These are phyloP conservation scores for Silvanus unidentatus DNA, from an alignment of 2,888 invertebrate species.

Conservation along the genomic window DNA sequence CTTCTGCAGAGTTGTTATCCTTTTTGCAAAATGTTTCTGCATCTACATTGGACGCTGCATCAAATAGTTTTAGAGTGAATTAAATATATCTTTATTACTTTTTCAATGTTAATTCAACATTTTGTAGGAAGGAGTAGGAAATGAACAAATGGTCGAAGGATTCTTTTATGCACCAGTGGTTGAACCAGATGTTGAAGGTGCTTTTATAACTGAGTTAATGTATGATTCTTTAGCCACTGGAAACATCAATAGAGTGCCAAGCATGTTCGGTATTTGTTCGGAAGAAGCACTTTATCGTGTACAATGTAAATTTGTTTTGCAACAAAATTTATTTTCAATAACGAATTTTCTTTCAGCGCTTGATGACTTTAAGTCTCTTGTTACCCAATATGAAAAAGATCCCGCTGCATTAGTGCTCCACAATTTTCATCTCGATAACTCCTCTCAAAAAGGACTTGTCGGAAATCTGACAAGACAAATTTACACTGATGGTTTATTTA, in stretches of 20 bases:
- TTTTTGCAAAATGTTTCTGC: slow-evolving; percentile 17
- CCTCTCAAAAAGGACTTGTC: slow-evolving; percentile 2
- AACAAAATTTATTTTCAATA: too few species aligned
- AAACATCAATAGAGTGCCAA: slow-evolving; percentile 15
- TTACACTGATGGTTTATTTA: slow-evolving; percentile 17
- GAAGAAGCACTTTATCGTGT: slow-evolving; percentile 16
- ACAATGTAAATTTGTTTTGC: slow-evolving; percentile 13
- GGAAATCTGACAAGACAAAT: slow-evolving; percentile 18
- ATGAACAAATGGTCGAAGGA: slow-evolving; percentile 10
- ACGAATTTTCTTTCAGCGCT: not conserved
- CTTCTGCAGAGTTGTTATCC: slow-evolving; percentile 13
- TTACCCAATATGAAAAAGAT: not conserved
- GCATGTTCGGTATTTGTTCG: slow-evolving; percentile 19
- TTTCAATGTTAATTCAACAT: slow-evolving; percentile 3
- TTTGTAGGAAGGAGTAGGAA: slow-evolving; percentile 8
- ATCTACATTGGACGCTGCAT: slow-evolving; percentile 12
- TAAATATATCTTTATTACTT: not conserved
- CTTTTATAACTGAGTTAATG: slow-evolving; percentile 17
- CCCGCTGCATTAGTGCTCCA: not conserved
- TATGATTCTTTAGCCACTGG: slow-evolving; percentile 18
- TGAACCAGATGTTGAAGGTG: slow-evolving; percentile 16
- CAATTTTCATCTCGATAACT: slow-evolving; percentile 20
- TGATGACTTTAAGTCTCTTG: not conserved
- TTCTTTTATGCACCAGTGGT: slow-evolving; percentile 17
- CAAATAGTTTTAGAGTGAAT: slow-evolving; percentile 7